A percentile compares a stretch with the other conserved stretches of the same genome.
phyloP scores from a whole-genome alignment of 2,797 vertebrate genomes.

The Clarias pachynema region DNA sequence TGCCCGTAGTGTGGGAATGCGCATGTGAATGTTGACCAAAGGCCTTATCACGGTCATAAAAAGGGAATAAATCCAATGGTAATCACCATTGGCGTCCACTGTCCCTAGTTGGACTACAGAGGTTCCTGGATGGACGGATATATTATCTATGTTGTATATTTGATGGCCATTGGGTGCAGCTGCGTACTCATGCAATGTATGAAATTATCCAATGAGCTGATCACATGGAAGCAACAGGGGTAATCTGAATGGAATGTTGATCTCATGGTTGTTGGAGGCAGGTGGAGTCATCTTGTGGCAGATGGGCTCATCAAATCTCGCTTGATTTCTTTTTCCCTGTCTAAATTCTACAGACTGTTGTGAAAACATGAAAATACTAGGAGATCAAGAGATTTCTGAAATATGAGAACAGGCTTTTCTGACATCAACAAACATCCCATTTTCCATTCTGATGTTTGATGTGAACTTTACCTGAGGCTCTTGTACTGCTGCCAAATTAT shows the following conservation, averaged over 20 bases:
- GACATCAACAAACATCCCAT: neutral
- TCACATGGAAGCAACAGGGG: neutral
- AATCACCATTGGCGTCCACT: too few relatives aligned
- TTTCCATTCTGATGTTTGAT: neutral
- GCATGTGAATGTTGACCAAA: too few relatives aligned
- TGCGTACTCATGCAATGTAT: neutral
- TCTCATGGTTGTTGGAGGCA: neutral
- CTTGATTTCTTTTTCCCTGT: neutral
- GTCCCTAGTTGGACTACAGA: too few relatives aligned
- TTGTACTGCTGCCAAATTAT: neutral
- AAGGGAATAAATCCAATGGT: too few relatives aligned
- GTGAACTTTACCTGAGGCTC: neutral
- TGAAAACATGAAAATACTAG: neutral
- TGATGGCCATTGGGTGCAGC: neutral
- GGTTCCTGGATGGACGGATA: too few relatives aligned
- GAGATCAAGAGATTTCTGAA: neutral
- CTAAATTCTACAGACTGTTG: neutral
- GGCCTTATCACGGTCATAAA: too few relatives aligned
- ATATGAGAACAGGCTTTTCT: neutral
- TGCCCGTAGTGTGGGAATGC: too few relatives aligned
- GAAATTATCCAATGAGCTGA: neutral
- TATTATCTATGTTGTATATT: neutral
- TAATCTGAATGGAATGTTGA: neutral
- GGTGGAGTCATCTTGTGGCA: too few relatives aligned
- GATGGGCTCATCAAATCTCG: neutral